These are phyloP conservation scores for Podilymbus podiceps DNA, from an alignment of 2,113 vertebrate species.

Conservation along the genomic window DNA sequence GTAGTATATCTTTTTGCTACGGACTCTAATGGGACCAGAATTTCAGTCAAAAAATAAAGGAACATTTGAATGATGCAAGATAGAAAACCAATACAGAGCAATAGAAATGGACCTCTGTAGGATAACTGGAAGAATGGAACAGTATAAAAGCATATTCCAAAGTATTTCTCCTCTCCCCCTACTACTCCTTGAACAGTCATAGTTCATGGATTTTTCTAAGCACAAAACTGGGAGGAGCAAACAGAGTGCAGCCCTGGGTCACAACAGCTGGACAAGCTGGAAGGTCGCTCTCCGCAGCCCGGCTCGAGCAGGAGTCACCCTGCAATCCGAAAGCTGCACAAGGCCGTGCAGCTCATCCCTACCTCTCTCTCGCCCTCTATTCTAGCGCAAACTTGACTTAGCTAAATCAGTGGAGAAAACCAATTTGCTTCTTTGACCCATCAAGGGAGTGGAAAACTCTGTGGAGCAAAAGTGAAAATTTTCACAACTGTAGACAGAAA, in stretches of 20 bases:
- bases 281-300: neutral
- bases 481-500: neutral
- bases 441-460: neutral
- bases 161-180: neutral
- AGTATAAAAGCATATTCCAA: neutral
- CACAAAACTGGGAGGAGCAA: neutral
- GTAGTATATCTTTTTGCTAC: neutral
- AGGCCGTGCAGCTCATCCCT: neutral
- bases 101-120: neutral
- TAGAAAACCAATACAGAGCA: neutral
- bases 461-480: neutral
- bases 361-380: neutral
- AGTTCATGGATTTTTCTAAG: neutral
- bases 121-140: neutral
- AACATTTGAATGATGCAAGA: neutral
- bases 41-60: neutral
- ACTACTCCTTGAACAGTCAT: neutral
- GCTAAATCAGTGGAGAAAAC: neutral
- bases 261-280: neutral
- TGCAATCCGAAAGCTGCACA: neutral
- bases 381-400: neutral
- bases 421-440: neutral
- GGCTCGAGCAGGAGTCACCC: neutral
- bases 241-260: neutral
- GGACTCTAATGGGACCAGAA: neutral